These are phyloP conservation scores for Agrochola circellaris DNA, from an alignment of 2,888 invertebrate genomes.

Conservation along the genomic window DNA sequence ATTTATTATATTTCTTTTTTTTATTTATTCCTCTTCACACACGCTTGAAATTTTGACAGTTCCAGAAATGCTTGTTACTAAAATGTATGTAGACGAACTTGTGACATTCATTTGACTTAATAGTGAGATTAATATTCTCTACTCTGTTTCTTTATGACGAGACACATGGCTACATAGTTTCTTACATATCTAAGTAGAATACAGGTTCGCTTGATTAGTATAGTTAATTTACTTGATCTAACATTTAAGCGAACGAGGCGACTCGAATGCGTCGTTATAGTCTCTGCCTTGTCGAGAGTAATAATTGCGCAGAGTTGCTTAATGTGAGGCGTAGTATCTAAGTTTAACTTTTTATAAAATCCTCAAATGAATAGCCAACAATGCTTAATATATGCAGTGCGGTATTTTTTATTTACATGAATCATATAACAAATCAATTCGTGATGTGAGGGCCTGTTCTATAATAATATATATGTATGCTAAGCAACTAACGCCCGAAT, in stretches of 20 bases:
- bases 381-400: conserved; percentile 30
- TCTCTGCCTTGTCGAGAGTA: conserved; percentile 21
- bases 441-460: conserved; percentile 9
- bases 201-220: conserved; percentile 39
- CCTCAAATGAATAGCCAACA: conserved; percentile 21
- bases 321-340: background rate
- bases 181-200: conserved; percentile 46
- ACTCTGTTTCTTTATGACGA: conserved; percentile 37
- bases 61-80: background rate
- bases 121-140: conserved; percentile 47
- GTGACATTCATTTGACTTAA: conserved; percentile 12
- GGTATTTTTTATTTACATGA: conserved; percentile 42
- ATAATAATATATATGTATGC: background rate
- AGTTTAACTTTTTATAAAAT: conserved; percentile 3
- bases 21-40: conserved; percentile 22
- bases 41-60: background rate
- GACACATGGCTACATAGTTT: conserved; percentile 41
- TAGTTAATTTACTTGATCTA: conserved; percentile 37
- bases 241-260: conserved; percentile 32
- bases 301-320: conserved; percentile 15
- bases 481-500: conserved; percentile 23
- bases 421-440: conserved; percentile 23
- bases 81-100: conserved; percentile 15
- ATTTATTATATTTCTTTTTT: conserved; percentile 25
- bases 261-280: conserved; percentile 4